Conservation (phyloP, 2,888 invertebrate genomes). For the Achlya flavicornis region DNA sequence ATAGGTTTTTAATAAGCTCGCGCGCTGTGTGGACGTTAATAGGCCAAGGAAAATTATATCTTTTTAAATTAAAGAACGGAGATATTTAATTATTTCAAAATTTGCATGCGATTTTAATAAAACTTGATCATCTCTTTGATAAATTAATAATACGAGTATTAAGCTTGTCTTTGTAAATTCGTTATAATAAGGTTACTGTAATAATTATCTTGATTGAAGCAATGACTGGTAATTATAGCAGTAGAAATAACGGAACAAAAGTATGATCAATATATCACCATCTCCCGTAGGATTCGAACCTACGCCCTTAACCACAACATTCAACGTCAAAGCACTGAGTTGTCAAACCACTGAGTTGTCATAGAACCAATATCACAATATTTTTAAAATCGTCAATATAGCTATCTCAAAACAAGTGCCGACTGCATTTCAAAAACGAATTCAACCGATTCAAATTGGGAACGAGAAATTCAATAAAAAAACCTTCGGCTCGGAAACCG, state of each 20-base stretch:
- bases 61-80: constrained; percentile 10
- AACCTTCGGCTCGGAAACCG: constrained; percentile 28
- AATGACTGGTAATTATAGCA: no score
- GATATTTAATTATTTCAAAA: constrained; percentile 7
- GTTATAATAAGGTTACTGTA: no score
- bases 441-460: constrained; percentile 29
- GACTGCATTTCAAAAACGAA: constrained; percentile 8
- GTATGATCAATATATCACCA: no score
- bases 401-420: not conserved
- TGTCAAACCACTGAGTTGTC: no score
- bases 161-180: not conserved
- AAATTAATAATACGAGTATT: not conserved
- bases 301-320: no score
- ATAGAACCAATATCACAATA: no score
- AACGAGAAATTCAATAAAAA: constrained; percentile 32
- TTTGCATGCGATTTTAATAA: constrained; percentile 9
- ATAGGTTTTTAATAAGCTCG: constrained; percentile 8
- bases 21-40: not conserved
- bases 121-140: not conserved
- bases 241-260: no score
- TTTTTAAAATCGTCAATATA: no score
- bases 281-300: no score
- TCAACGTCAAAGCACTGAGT: no score
- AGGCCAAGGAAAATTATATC: not conserved
- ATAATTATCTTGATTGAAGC: no score